Conservation (phyloP, 1,140 invertebrate species). For the Heliconius melpomene region DNA sequence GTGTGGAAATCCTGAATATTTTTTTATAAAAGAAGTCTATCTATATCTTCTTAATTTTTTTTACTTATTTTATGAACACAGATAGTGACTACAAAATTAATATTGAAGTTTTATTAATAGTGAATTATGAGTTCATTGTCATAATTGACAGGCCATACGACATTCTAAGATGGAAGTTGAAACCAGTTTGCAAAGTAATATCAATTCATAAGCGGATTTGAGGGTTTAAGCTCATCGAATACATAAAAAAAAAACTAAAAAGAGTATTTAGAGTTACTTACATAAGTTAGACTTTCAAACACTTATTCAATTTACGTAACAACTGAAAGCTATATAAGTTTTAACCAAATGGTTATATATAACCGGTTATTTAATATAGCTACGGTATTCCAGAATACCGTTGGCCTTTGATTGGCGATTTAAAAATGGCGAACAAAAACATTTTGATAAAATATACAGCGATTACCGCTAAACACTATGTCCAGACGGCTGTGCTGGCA, state of each 20-base stretch:
- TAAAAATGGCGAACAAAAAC: slow-evolving; percentile 35
- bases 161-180: slow-evolving; percentile 5
- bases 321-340: background rate
- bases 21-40: no score
- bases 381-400: slow-evolving; percentile 37
- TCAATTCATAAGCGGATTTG: background rate
- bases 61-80: no score
- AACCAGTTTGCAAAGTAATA: background rate
- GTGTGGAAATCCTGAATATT: no score
- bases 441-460: slow-evolving; percentile 38
- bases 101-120: background rate
- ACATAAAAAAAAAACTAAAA: background rate
- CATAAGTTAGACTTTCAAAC: background rate
- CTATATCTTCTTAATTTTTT: no score
- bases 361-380: slow-evolving; percentile 31
- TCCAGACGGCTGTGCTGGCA: slow-evolving; percentile 49
- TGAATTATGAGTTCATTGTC: background rate
- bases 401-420: slow-evolving; percentile 32
- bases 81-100: background rate
- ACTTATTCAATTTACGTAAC: background rate
- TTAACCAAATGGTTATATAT: background rate
- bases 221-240: background rate
- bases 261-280: background rate
- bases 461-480: slow-evolving; percentile 34
- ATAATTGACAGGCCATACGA: background rate